Evolutionary conservation across 30 jellyfish, hydroid and myxozoan species (phyloP), one percentile per base, ranked within the genome.

Genomic region (Haliclystus octoradiatus): DNA sequence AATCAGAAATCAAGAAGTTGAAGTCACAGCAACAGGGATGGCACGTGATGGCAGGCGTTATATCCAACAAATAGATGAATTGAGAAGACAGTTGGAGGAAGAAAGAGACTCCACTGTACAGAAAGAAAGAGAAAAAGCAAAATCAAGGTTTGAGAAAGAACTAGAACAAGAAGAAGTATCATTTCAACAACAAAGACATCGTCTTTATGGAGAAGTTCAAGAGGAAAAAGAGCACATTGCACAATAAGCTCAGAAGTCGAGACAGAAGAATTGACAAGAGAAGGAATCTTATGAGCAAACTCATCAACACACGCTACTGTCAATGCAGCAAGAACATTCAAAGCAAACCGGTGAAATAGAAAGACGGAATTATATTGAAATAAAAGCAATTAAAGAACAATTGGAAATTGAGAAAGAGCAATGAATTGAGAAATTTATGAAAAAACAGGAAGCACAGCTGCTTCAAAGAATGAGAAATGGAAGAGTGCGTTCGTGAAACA

Each of bases 361-460:
- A 35, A 26, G 87, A 32, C 63, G 68, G 63, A 91, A 80, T 52
- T 52, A 57, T 28, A 50, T 51, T 26, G 96, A 85, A 69, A 62
- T 76, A 62, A 65, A 75, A 24, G 72, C 69, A 60, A 74, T 74
- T 1, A 86, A 73, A 74, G 96, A 86, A 51, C 96, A 86, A 30
- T 79, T 86, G 4, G 96, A 86, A 26, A 72, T 86, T 7, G 96
- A 86, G 67, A 79, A 79, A 33, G 92, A 86, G 61, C 96, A 86
- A 34, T 86, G 96, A 94, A 79, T 86, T 31, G 96, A 86, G 73
- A 86, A 86, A 73, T 80, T 69, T 61, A 86, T 86, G 94, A 86
- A 86, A 34, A 86, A 86, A 63, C 96, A 86, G 93, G 96, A 86
- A 28, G 75, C 94, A 7, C 81, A 79, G 33, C 72, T 86, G 13